Evolutionary conservation across 1,140 invertebrate genomes (phyloP), one percentile per base, ranked within the genome.

Genomic region (Paraescarpia echinospica): DNA sequence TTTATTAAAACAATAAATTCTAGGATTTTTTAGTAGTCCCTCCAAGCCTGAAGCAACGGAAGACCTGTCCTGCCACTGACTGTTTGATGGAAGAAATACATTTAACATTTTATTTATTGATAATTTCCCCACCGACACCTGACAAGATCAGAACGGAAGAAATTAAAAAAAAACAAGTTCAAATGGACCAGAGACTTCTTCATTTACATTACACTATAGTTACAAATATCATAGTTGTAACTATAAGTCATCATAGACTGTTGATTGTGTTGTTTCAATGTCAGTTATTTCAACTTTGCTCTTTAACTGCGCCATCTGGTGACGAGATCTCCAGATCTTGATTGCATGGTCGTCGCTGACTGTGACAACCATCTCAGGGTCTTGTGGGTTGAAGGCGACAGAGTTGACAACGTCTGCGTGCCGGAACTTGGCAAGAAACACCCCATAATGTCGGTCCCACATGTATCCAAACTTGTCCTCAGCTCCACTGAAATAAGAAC

Each of bases 361-460:
- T n/a, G 98, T 98, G 1, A 98, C 97, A 34, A 98, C 96, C 97
- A 98, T 98, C 95, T 98, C 97, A 1, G 97, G 97, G 96, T 98
- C 97, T 89, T 96, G 96, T 12, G 98, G 98, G 96, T 98, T 98
- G 94, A 99, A 98, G 31, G 98, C 98, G 1, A 98, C 98, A 22
- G 97, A 98, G 96, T 98, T 98, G 0, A 98, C 98, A 27, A 98
- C 98, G 96, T 98, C 98, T 1, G 95, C 96, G 95, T 99, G 98
- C 33, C 97, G 97, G 94, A 97, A 97, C 94, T 98, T 98, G 0
- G 97, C 97, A 89, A 98, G 95, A 94, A 97, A 98, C 0, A 97
- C 97, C 31, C 98, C 98, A 95, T 98, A 98, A 95, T 98, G 98
- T 92, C 98, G 96, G 94, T 98, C 98, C 98, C 98, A 98, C 9